phyloP scores from a whole-genome alignment of 2,797 vertebrate species.

The Salmo trutta region DNA sequence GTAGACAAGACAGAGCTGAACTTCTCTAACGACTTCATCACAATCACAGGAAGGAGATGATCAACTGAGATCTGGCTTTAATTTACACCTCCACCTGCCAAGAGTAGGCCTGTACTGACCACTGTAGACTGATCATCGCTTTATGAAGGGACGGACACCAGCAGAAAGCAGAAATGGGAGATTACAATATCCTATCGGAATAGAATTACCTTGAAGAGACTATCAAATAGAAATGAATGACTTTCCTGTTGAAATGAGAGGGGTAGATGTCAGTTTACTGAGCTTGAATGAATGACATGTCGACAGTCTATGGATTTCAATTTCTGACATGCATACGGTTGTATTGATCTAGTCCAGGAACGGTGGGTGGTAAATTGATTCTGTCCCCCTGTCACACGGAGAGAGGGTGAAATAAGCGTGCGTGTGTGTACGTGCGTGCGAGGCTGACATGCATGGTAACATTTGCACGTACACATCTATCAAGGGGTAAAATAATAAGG shows the following conservation, averaged over 20 bases:
- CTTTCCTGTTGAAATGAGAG: not conserved
- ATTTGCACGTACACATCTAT: conserved; percentile 2
- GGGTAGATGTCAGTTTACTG: not conserved
- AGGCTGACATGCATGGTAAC: not conserved
- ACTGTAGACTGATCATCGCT: not conserved
- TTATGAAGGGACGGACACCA: not conserved
- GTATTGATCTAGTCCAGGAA: not conserved
- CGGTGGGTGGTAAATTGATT: not conserved
- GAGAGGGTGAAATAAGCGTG: not conserved
- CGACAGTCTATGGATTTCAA: not conserved
- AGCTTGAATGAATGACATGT: not conserved
- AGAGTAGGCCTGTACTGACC: not conserved
- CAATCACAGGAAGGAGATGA: not conserved
- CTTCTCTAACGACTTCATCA: not conserved
- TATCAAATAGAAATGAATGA: not conserved
- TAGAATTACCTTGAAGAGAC: not conserved
- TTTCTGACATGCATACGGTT: not conserved
- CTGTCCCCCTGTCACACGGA: not conserved
- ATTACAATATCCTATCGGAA: not conserved
- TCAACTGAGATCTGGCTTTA: not conserved
- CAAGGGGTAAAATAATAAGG: not conserved
- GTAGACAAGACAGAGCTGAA: not conserved
- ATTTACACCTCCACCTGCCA: not conserved
- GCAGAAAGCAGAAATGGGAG: not conserved
- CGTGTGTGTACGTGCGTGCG: not conserved